A percentile compares a stretch with the other conserved stretches of the same genome.
These are phyloP conservation scores for Eupithecia subfuscata DNA, from an alignment of 2,888 invertebrate genomes.

Conservation along the genomic window DNA sequence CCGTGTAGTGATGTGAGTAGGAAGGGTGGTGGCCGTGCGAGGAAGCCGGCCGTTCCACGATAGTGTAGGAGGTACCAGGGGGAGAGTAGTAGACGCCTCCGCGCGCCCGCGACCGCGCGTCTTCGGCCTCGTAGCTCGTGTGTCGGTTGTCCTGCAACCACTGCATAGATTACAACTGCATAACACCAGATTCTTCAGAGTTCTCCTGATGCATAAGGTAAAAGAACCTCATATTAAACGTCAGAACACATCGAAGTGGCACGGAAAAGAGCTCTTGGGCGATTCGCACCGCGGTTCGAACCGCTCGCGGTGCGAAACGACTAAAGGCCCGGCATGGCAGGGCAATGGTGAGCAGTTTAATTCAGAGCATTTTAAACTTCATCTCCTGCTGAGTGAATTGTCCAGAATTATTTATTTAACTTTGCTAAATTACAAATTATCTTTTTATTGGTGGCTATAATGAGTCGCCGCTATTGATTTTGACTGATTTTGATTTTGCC, in stretches of 20 bases:
- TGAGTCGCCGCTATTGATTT: no score
- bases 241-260: background rate
- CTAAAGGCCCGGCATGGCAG: background rate
- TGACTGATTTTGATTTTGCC: no score
- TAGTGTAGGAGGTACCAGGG: constrained; percentile 94
- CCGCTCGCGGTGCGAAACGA: no score
- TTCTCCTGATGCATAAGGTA: background rate
- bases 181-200: constrained; percentile 1
- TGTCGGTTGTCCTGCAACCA: constrained; percentile 80
- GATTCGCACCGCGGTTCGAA: no score
- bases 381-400: background rate
- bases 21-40: constrained; percentile 87
- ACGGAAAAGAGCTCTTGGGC: no score
- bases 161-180: constrained; percentile 54
- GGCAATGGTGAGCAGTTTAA: background rate
- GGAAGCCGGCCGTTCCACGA: constrained; percentile 91
- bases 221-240: background rate
- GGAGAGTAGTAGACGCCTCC: constrained; percentile 93
- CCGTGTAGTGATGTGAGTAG: constrained; percentile 84
- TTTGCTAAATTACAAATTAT: background rate
- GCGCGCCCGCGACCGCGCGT: constrained; percentile 81
- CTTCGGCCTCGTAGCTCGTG: constrained; percentile 80
- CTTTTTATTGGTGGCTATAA: background rate
- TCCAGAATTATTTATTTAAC: no score
- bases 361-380: background rate